Base-by-base conservation (phyloP, 2,888 invertebrate species). In the Heliconius sara region DNA sequence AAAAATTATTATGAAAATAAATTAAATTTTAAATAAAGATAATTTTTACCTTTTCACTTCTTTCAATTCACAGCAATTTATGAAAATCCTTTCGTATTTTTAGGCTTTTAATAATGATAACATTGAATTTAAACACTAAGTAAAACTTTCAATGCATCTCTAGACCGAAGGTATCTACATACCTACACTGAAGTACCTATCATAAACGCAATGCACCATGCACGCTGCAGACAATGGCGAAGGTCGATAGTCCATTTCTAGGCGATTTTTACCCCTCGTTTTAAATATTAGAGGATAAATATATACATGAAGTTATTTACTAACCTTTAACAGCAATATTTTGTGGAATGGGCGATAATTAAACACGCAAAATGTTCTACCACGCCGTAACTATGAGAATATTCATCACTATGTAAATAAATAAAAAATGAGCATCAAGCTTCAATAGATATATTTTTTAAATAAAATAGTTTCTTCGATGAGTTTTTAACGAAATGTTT, bases 191-290 rank as follows among this genome's bases (percentile, higher is more conserved):
- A 89, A 84, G 84, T 88, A 90, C 88, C 84, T 86, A 86, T 84
- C 88, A 89, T 86, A 91, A 94, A 94, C 95, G 95, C 95, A 95
- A 94, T 95, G 95, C 95, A 95, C 93, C 95, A 95, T 94, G 94
- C 95, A 95, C 92, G 94, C 94, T 93, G 93, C 93, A 95, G 94
- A 94, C 95, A 95, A 95, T 95, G 94, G 95, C 95, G 95, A 94
- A 94, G 93, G 94, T 94, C 94, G 93, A 92, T 93, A 92, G 89
- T 91, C 86, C 88, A 89, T 89, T 88, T 88, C 81, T 84, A 87
- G 67, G 65, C 27, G 47, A 81, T 81, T 79, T 81, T 76, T 68
- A 77, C 25, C 13, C n/a, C 57, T 34, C 12, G 27, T 19, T 79
- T 67, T 52, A 68, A 71, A 67, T 74, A 27, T 16, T 65, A 73